A percentile compares a stretch with the other conserved stretches of the same genome.
phyloP scores from a whole-genome alignment of 2,797 vertebrate genomes.

The Hemibagrus guttatus region DNA sequence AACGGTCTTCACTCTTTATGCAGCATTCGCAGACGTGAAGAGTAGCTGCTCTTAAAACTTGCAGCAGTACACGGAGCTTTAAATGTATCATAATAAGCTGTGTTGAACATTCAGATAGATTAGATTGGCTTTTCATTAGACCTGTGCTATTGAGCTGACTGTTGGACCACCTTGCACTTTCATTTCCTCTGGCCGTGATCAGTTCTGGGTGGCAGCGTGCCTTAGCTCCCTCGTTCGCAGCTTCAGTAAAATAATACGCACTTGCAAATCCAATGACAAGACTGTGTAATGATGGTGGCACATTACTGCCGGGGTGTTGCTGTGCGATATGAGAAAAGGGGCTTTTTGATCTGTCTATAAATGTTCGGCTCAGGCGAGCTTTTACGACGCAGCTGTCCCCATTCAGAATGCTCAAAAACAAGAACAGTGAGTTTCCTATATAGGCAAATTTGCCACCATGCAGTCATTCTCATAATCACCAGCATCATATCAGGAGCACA shows the following conservation, averaged over 20 bases:
- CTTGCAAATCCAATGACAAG: constrained; percentile 1
- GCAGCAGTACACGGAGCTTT: constrained; percentile 42
- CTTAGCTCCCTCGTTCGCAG: neutral
- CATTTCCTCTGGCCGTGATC: neutral
- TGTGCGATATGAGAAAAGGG: neutral
- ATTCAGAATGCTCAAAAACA: constrained; percentile 9
- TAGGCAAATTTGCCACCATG: constrained; percentile 28
- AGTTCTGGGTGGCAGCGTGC: neutral
- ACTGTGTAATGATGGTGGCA: constrained; percentile 15
- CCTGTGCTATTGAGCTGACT: neutral
- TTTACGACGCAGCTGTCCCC: constrained; percentile 29
- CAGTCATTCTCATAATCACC: constrained; percentile 33
- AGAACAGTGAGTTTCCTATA: constrained; percentile 28
- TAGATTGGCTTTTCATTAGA: neutral
- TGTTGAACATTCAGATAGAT: constrained; percentile 9
- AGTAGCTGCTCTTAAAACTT: constrained; percentile 24
- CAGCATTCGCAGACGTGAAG: constrained; percentile 42
- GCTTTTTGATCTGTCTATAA: constrained; percentile 16
- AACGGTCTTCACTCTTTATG: constrained; percentile 28
- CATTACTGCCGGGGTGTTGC: constrained; percentile 16
- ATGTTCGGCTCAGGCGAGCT: constrained; percentile 16
- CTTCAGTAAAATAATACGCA: constrained; percentile 11
- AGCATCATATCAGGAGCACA: constrained; percentile 22
- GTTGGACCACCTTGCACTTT: neutral
- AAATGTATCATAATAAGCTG: constrained; percentile 40